Evolutionary conservation across 2,888 invertebrate genomes (phyloP).

Genomic region (Augiades crinisus): DNA sequence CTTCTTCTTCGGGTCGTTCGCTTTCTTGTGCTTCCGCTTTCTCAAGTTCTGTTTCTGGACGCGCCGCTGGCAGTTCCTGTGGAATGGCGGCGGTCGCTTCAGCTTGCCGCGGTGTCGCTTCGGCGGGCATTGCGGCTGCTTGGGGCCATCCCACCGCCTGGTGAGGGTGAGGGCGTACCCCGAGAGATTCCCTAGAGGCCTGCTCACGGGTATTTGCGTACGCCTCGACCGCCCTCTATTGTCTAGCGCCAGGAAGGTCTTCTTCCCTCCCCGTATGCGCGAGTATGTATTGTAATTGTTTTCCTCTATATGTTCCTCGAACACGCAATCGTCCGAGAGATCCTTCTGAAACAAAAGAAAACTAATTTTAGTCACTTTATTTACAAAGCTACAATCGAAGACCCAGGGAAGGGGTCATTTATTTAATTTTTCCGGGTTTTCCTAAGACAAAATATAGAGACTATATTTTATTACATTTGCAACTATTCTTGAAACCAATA

Average conservation of each 20-base stretch:
- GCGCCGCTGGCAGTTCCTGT: constrained; percentile 71
- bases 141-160: constrained; percentile 58
- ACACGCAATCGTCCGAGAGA: constrained; percentile 91
- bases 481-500: background rate
- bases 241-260: constrained; percentile 90
- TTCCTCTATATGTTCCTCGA: constrained; percentile 92
- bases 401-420: too few relatives aligned
- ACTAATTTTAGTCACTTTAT: constrained; percentile 3
- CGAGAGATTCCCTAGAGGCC: constrained; percentile 87
- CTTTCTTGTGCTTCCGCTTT: constrained; percentile 77
- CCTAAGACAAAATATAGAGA: too few relatives aligned
- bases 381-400: background rate
- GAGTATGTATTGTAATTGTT: constrained; percentile 94
- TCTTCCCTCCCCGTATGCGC: constrained; percentile 83
- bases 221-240: constrained; percentile 86
- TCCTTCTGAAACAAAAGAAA: constrained; percentile 88
- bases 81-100: constrained; percentile 66
- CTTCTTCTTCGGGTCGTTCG: constrained; percentile 73
- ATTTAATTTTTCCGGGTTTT: too few relatives aligned
- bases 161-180: constrained; percentile 86
- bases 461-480: background rate
- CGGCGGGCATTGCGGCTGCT: constrained; percentile 60
- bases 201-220: constrained; percentile 85
- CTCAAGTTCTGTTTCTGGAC: constrained; percentile 69
- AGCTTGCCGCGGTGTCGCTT: constrained; percentile 69